Conservation (phyloP, 2,888 invertebrate species). For the Dicyrtomina minuta region DNA sequence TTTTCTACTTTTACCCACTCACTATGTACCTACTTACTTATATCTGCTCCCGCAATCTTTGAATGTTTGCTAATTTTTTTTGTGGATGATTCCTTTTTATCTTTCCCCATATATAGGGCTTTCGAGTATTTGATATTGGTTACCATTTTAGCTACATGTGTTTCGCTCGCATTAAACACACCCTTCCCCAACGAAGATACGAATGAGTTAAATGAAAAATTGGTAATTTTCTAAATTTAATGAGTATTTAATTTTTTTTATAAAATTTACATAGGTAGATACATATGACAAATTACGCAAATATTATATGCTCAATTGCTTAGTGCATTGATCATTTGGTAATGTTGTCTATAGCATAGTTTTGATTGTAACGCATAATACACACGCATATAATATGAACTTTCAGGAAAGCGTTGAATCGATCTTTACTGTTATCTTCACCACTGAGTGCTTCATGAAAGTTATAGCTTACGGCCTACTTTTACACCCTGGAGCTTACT, state of each 20-base stretch:
- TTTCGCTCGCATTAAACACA: slow-evolving; percentile 63
- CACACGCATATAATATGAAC: not conserved
- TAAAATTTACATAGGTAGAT: too few relatives aligned
- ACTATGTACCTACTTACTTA: too few relatives aligned
- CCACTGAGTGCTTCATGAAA: slow-evolving; percentile 64
- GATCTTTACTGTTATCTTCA: slow-evolving; percentile 65
- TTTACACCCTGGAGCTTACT: slow-evolving; percentile 64
- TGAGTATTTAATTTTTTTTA: not conserved
- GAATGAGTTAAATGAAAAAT: slow-evolving; percentile 61
- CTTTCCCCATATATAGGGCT: slow-evolving; percentile 56
- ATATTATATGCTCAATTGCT: too few relatives aligned
- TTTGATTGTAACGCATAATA: not conserved
- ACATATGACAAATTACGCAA: not conserved
- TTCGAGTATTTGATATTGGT: slow-evolving; percentile 65
- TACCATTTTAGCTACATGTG: slow-evolving; percentile 66
- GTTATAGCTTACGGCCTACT: slow-evolving; percentile 65
- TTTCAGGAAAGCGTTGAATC: slow-evolving; percentile 64
- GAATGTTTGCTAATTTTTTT: not conserved
- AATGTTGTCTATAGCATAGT: not conserved
- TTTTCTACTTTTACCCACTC: not conserved
- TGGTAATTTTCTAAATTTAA: slow-evolving; percentile 59
- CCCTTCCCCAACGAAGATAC: slow-evolving; percentile 64
- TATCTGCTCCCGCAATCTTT: too few relatives aligned
- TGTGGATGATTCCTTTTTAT: not conserved
- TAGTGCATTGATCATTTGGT: not conserved